These are phyloP conservation scores for Xyrauchen texanus DNA, from an alignment of 2,113 vertebrate genomes.

Conservation along the genomic window DNA sequence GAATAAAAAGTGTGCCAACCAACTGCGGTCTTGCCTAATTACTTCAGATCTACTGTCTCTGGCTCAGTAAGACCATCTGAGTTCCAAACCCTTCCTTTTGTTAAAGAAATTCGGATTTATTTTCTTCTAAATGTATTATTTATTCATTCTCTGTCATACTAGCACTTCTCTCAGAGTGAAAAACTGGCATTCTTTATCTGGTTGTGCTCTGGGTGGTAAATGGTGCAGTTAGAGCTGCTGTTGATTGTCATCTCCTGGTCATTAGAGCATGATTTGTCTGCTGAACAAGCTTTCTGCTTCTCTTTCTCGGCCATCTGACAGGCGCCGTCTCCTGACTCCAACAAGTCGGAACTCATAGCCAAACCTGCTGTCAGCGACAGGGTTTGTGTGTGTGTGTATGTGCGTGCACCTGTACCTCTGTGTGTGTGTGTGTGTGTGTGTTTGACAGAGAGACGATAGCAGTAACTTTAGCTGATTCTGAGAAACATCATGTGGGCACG, in stretches of 20 bases:
- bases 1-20: too few species aligned
- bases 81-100: background rate
- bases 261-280: slow-evolving; percentile 34
- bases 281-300: slow-evolving; percentile 15
- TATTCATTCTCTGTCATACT: background rate
- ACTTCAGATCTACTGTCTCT: background rate
- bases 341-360: too few species aligned
- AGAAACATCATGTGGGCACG: background rate
- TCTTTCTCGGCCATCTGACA: background rate
- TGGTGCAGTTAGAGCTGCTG: slow-evolving; percentile 5
- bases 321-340: slow-evolving; percentile 2
- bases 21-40: too few species aligned
- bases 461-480: too few species aligned
- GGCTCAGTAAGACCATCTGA: background rate
- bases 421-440: too few species aligned
- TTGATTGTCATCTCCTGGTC: slow-evolving; percentile 47
- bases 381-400: background rate
- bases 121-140: background rate
- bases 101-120: background rate
- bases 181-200: background rate
- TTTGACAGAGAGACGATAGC: too few species aligned
- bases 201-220: background rate
- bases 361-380: background rate
- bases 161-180: background rate
- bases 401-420: background rate